Base-by-base conservation (phyloP, 2,888 invertebrate species). In the Fragum whitleyi region DNA sequence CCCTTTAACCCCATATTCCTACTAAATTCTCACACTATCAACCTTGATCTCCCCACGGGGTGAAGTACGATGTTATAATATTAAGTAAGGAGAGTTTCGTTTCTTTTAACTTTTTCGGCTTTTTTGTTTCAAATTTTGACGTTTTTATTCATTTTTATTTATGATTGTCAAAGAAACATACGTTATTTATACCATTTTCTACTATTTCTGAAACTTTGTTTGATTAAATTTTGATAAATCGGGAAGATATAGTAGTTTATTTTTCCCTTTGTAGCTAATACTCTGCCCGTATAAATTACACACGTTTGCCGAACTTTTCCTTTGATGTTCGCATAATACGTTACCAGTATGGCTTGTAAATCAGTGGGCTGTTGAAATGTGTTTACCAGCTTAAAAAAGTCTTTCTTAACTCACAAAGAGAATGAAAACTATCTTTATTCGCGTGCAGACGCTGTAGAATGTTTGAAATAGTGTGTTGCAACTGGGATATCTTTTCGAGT, bases 211-310 rank as follows among this genome's bases (percentile, higher is more conserved):
- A 9, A 21, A 14, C 1, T 7, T 53, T 36, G 14, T 28, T 68
- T 53, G 28, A 26, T n/a, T 11, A 23, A 36, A 28, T 16, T 14
- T 2, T 51, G 3, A 21, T 32, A 29, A 51, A 26, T 59, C n/a
- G 32, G 23, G 7, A 26, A 81, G 79, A 55, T 79, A 76, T 74
- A 61, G 29, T 21, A 3, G 29, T 71, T 78, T 55, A 71, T 74
- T 79, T 73, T 79, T 80, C 55, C 59, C 86, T 81, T 86, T 84
- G 82, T 81, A 87, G 88, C 86, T 86, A 87, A 89, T 90, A 86
- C 86, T 74, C 77, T 87, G 83, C 86, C 87, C 86, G 83, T 89
- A 87, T 88, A 88, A 89, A 89, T 90, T 90, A 85, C 89, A 90
- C 86, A 87, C 81, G 81, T 87, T 86, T 89, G 88, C 87, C 87